phyloP scores from a whole-genome alignment of 2,113 vertebrate species.

The Tylochromis polylepis region DNA sequence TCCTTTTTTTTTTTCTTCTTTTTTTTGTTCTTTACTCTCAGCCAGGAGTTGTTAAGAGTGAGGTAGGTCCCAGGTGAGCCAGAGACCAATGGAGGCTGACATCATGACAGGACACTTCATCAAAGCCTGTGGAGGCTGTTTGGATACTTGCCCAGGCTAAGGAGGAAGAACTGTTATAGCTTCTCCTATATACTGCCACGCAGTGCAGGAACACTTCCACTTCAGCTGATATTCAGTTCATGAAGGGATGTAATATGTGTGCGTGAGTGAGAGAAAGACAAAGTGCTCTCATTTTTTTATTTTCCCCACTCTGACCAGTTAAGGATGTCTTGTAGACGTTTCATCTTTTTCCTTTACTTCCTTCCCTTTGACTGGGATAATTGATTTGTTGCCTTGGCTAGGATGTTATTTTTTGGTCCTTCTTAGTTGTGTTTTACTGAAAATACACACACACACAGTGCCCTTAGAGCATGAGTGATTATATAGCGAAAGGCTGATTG shows the following conservation, averaged over 20 bases:
- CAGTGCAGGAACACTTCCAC: constrained; percentile 19
- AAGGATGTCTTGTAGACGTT: background rate
- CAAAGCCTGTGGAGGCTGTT: constrained; percentile 53
- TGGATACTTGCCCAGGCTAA: constrained; percentile 46
- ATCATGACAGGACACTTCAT: constrained; percentile 71
- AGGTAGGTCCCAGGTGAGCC: constrained; percentile 63
- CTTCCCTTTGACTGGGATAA: background rate
- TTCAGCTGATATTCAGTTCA: constrained; percentile 4
- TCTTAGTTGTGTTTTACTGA: background rate
- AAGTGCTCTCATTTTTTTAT: background rate
- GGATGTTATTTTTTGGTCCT: background rate
- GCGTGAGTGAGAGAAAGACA: background rate
- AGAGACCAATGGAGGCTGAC: constrained; percentile 55
- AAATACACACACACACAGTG: background rate
- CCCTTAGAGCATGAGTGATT: background rate
- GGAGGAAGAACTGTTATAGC: constrained; percentile 30
- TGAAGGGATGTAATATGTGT: background rate
- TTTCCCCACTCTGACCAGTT: background rate
- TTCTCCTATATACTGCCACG: constrained; percentile 32
- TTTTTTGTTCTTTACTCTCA: background rate
- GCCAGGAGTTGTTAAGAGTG: constrained; percentile 39
- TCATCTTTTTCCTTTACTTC: constrained; percentile 2
- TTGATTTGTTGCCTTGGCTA: constrained; percentile 43
- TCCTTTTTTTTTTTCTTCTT: background rate
- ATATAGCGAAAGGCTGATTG: background rate